Evolutionary conservation across 2,888 invertebrate genomes (phyloP).

Genomic region (Trachelus tabidus): DNA sequence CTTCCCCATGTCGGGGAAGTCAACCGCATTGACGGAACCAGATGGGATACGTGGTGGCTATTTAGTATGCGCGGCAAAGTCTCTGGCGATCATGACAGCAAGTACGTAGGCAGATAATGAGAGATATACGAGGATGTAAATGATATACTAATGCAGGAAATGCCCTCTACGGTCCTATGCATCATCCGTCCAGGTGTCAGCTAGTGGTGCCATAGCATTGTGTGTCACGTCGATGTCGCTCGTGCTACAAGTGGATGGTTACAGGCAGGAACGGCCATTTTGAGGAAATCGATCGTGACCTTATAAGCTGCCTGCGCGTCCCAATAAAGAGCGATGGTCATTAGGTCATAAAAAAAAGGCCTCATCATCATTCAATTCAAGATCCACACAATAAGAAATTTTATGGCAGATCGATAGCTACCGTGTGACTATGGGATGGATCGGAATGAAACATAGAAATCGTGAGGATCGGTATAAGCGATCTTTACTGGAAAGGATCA

Average conservation of each 20-base stretch:
- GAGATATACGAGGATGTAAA: conserved; percentile 52
- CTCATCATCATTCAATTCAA: not conserved
- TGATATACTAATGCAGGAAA: conserved; percentile 60
- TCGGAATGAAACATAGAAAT: not conserved
- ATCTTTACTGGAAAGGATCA: not conserved
- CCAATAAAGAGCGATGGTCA: not conserved
- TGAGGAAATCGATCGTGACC: conserved; percentile 12
- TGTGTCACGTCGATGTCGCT: conserved; percentile 6
- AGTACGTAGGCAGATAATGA: conserved; percentile 54
- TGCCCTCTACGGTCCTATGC: conserved; percentile 53
- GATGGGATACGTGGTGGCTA: conserved; percentile 4
- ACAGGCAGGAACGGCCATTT: conserved; percentile 3
- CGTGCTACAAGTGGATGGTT: not conserved
- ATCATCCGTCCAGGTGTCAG: conserved; percentile 59
- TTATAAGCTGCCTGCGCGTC: not conserved
- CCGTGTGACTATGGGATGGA: not conserved
- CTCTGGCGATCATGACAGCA: conserved; percentile 18
- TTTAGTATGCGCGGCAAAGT: conserved; percentile 16
- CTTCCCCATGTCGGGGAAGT: not conserved
- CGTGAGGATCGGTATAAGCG: not conserved
- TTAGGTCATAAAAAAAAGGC: not conserved
- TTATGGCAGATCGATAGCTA: not conserved
- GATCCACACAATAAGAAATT: not conserved
- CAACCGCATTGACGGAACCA: conserved; percentile 1
- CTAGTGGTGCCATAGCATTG: conserved; percentile 5